Conservation (phyloP, 2,888 invertebrate genomes). For the Latrodectus hesperus region DNA sequence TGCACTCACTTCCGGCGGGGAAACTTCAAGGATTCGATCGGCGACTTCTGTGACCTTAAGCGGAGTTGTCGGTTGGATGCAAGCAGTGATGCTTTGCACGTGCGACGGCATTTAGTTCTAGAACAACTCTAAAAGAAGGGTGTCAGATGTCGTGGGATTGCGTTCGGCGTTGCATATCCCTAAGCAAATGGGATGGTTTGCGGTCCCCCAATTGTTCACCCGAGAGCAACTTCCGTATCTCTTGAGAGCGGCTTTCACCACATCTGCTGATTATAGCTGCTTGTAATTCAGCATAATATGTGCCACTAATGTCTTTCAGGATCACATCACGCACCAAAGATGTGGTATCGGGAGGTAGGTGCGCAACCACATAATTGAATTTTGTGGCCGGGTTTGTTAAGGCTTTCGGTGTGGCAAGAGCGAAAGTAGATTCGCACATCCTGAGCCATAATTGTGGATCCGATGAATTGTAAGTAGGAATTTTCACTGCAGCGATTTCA, state of each 20-base stretch:
- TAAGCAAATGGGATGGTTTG: slow-evolving; percentile 4
- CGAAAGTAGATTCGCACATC: not conserved
- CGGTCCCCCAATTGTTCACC: not conserved
- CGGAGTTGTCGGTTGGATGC: not conserved
- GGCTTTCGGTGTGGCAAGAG: not conserved
- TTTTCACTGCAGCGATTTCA: not conserved
- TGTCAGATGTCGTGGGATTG: not conserved
- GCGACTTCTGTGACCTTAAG: not conserved
- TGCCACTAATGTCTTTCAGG: too few species aligned
- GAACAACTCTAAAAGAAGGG: not conserved
- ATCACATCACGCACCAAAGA: not conserved
- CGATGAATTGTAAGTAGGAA: not conserved
- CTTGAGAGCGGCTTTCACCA: not conserved
- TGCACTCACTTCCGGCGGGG: not conserved
- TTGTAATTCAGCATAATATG: too few species aligned
- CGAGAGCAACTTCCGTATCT: not conserved
- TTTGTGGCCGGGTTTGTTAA: not conserved
- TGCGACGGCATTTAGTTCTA: slow-evolving; percentile 5
- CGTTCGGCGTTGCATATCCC: not conserved
- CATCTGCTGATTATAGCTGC: too few species aligned
- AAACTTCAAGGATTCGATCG: not conserved
- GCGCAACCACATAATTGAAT: not conserved
- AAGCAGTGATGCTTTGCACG: not conserved
- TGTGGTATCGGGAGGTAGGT: not conserved
- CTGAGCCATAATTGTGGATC: not conserved